These are phyloP conservation scores for Fundulus diaphanus DNA, from an alignment of 2,797 vertebrate genomes.

Conservation along the genomic window DNA sequence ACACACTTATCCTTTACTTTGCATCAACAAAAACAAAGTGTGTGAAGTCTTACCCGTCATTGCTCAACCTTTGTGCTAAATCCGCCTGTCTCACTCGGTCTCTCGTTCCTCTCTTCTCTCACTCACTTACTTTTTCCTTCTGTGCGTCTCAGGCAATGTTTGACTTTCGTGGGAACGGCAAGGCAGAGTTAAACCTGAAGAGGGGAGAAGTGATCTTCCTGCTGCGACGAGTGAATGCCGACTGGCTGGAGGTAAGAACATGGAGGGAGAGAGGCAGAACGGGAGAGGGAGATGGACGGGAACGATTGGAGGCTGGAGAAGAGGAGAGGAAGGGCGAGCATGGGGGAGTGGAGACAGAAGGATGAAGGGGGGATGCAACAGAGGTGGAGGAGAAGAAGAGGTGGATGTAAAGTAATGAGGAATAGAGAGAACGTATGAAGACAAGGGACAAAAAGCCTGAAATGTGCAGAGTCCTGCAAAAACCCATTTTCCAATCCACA, in stretches of 20 bases:
- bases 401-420: not conserved
- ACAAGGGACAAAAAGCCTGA: not conserved
- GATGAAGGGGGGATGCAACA: slow-evolving; percentile 23
- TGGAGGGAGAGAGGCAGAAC: slow-evolving; percentile 19
- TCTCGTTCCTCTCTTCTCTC: slow-evolving; percentile 44
- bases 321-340: not conserved
- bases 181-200: slow-evolving; percentile 91
- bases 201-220: slow-evolving; percentile 94
- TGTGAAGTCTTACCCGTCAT: slow-evolving; percentile 64
- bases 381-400: slow-evolving; percentile 23
- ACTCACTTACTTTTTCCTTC: slow-evolving; percentile 34
- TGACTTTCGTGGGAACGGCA: slow-evolving; percentile 88
- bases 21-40: slow-evolving; percentile 23
- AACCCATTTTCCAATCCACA: too few species aligned
- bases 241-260: slow-evolving; percentile 93
- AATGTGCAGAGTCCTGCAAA: not conserved
- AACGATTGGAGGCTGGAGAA: slow-evolving; percentile 7
- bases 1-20: not conserved
- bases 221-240: slow-evolving; percentile 90
- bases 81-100: slow-evolving; percentile 40
- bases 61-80: slow-evolving; percentile 48
- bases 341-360: slow-evolving; percentile 15
- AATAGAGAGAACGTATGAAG: slow-evolving; percentile 1
- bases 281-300: slow-evolving; percentile 7
- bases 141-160: slow-evolving; percentile 86